Conservation (phyloP, 2,888 invertebrate species). For the Drosophila borealis region DNA sequence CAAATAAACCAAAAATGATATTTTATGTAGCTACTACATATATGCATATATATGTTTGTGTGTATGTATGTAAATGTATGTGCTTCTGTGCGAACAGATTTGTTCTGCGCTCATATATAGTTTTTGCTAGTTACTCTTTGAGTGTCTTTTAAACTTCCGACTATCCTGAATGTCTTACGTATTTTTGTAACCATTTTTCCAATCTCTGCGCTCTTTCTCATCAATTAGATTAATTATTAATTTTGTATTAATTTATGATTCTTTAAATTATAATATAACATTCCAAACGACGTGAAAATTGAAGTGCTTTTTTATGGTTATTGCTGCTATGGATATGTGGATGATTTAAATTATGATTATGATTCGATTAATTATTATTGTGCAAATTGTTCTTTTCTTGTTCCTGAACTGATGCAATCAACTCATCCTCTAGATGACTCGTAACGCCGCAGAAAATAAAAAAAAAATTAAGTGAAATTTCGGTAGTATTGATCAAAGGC, state of each 20-base stretch:
- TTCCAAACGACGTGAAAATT: constrained; percentile 57
- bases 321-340: too few species aligned
- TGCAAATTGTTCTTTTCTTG: too few species aligned
- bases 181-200: constrained; percentile 58
- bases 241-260: constrained; percentile 84
- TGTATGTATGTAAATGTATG: constrained; percentile 19
- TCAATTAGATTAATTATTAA: constrained; percentile 80
- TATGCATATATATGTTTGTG: constrained; percentile 1
- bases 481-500: too few species aligned
- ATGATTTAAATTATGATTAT: too few species aligned
- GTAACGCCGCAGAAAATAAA: too few species aligned
- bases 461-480: too few species aligned
- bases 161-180: constrained; percentile 46
- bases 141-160: constrained; percentile 40
- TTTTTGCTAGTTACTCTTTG: constrained; percentile 30
- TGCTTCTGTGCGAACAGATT: constrained; percentile 17
- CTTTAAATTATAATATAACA: constrained; percentile 76
- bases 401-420: too few species aligned
- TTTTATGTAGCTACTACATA: constrained; percentile 53
- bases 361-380: too few species aligned
- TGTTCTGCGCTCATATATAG: constrained; percentile 37
- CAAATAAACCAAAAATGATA: constrained; percentile 83
- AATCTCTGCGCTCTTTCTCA: constrained; percentile 62
- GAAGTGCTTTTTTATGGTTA: constrained; percentile 1
- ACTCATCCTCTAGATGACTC: too few species aligned